Conservation (phyloP, 2,797 vertebrate species). For the Semaprochilodus insignis region DNA sequence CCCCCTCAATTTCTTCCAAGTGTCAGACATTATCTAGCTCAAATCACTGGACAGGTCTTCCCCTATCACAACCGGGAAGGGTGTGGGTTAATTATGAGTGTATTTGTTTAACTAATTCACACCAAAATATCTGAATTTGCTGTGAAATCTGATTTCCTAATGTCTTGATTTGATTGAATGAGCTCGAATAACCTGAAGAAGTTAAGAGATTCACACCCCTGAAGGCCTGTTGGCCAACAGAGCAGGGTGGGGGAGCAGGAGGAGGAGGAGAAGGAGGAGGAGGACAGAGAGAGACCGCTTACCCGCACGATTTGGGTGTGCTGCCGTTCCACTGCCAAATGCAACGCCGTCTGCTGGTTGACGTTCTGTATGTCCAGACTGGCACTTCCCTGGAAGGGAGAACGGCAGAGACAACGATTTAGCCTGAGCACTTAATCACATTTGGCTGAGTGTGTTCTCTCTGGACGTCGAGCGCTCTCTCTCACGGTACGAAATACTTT, state of each 20-base stretch:
- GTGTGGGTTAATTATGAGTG: too few relatives aligned
- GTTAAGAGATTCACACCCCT: neutral
- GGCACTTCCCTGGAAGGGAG: conserved; percentile 86
- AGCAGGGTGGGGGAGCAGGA: neutral
- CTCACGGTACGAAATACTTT: conserved; percentile 11
- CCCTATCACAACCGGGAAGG: too few relatives aligned
- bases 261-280: neutral
- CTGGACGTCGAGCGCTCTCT: neutral
- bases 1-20: too few relatives aligned
- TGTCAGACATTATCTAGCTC: too few relatives aligned
- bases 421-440: conserved; percentile 29
- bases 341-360: conserved; percentile 97
- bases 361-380: conserved; percentile 99
- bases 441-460: conserved; percentile 28
- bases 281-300: conserved; percentile 50
- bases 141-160: too few relatives aligned
- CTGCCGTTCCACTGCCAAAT: conserved; percentile 96
- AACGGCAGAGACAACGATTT: conserved; percentile 26
- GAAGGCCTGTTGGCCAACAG: neutral
- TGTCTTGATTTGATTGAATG: neutral
- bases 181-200: neutral
- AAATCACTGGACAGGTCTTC: too few relatives aligned
- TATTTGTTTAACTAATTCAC: too few relatives aligned
- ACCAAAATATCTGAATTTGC: too few relatives aligned
- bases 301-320: conserved; percentile 99